A percentile compares a stretch with the other conserved stretches of the same genome.
Evolutionary conservation across 2,113 vertebrate species (phyloP).

Genomic region (Sus scrofa): T2T-Sscrofa CM000830.6:101190501-101191000

Average conservation of each 20-base stretch:
- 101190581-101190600: conserved; percentile 28
- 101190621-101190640: neutral
- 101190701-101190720: neutral
- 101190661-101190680: conserved; percentile 8
- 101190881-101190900: conserved; percentile 36
- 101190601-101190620: neutral
- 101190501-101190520: neutral
- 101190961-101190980: conserved; percentile 36
- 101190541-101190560: neutral
- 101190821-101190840: conserved; percentile 39
- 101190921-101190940: conserved; percentile 12
- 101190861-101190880: neutral
- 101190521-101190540: neutral
- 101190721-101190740: neutral
- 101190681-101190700: conserved; percentile 36
- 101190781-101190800: conserved; percentile 2
- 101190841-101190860: neutral
- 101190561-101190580: neutral
- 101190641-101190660: neutral
- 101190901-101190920: conserved; percentile 38
- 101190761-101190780: neutral
- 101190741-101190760: neutral
- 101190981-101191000: conserved; percentile 11
- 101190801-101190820: neutral
- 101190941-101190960: conserved; percentile 65